Conservation (phyloP, 2,797 vertebrate genomes). For the Acanthopagrus latus region DNA sequence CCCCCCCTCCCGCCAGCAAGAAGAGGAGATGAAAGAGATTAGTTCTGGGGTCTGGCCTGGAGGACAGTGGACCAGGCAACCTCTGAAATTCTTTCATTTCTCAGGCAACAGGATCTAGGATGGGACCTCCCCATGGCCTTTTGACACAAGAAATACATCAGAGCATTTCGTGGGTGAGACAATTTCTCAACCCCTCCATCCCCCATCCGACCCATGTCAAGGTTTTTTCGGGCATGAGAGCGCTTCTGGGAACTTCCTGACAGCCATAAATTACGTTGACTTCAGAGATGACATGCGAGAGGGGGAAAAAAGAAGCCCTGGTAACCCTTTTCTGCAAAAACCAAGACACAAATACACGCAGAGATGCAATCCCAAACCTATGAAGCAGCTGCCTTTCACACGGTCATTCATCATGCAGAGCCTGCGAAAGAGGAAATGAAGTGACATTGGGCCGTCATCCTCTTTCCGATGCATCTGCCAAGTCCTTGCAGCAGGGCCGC, state of each 20-base stretch:
- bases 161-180: conserved; percentile 58
- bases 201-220: conserved; percentile 42
- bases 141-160: conserved; percentile 72
- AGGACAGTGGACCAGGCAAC: conserved; percentile 78
- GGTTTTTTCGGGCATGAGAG: conserved; percentile 51
- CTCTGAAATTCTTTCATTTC: conserved; percentile 78
- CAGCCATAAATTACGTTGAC: conserved; percentile 65
- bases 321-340: conserved; percentile 30
- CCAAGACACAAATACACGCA: conserved; percentile 14
- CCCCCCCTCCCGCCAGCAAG: conserved; percentile 39
- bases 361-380: conserved; percentile 26
- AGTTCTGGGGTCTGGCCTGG: conserved; percentile 78
- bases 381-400: conserved; percentile 61
- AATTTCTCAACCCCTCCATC: conserved; percentile 9
- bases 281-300: conserved; percentile 64
- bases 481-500: conserved; percentile 51
- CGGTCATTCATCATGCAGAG: conserved; percentile 69
- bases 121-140: conserved; percentile 69
- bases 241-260: conserved; percentile 71
- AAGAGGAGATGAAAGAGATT: conserved; percentile 81
- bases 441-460: conserved; percentile 66
- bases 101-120: conserved; percentile 77
- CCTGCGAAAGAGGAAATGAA: conserved; percentile 70
- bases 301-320: conserved; percentile 7
- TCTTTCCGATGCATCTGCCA: conserved; percentile 73